These are phyloP conservation scores for Ploceus nigricollis DNA, from an alignment of 2,113 vertebrate species.

Conservation along the genomic window DNA sequence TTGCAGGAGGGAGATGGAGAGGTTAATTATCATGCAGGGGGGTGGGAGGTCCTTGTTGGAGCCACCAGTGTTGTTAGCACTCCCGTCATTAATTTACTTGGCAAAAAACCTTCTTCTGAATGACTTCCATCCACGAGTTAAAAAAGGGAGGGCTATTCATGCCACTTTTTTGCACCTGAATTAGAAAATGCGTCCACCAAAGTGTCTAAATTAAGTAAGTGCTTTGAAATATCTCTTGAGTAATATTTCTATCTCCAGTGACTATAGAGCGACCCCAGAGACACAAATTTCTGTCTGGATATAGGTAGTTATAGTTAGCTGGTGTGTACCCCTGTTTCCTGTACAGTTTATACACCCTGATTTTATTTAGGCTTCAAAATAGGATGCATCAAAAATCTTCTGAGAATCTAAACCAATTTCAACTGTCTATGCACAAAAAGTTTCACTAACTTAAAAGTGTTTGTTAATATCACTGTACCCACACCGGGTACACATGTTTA, in stretches of 20 bases:
- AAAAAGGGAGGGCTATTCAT: not conserved
- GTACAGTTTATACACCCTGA: not conserved
- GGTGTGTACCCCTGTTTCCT: not conserved
- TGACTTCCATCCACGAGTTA: not conserved
- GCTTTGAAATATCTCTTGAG: not conserved
- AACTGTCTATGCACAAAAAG: not conserved
- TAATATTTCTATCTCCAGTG: not conserved
- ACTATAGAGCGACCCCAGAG: not conserved
- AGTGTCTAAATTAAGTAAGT: not conserved
- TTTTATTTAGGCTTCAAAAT: not conserved
- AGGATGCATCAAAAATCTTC: not conserved
- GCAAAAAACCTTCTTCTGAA: not conserved
- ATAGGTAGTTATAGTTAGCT: not conserved
- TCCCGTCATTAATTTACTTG: not conserved
- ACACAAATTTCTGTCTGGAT: not conserved
- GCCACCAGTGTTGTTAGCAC: not conserved
- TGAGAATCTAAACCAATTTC: not conserved
- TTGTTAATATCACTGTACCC: not conserved
- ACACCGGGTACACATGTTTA: not conserved
- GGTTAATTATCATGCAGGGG: not conserved
- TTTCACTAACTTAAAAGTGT: not conserved
- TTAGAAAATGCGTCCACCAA: not conserved
- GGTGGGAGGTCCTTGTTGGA: not conserved
- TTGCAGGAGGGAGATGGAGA: not conserved
- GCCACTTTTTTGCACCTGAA: not conserved